Conservation (phyloP, 2,888 invertebrate species). For the Drosophila birchii region DNA sequence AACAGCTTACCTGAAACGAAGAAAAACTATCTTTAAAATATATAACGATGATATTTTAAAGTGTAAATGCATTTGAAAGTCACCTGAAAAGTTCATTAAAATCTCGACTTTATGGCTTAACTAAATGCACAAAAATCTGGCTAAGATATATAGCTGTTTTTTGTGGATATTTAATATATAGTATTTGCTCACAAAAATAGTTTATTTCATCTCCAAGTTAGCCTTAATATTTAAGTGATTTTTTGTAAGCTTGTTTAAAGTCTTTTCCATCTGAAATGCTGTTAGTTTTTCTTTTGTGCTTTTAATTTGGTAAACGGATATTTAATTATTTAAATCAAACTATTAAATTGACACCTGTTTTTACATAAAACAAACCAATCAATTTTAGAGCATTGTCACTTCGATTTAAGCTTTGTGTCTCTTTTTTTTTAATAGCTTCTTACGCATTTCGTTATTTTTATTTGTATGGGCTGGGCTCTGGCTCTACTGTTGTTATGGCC, state of each 20-base stretch:
- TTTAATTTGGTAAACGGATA: not conserved
- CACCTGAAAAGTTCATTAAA: not conserved
- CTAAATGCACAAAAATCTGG: not conserved
- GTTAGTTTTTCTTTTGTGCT: not conserved
- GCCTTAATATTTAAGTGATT: too few relatives aligned
- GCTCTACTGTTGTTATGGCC: slow-evolving; percentile 31
- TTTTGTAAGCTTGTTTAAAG: not conserved
- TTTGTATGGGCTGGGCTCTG: slow-evolving; percentile 19
- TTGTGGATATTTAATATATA: not conserved
- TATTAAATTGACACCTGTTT: slow-evolving; percentile 7
- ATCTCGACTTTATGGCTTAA: not conserved
- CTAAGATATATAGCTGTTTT: not conserved
- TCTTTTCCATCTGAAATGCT: slow-evolving; percentile 1
- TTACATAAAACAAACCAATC: not conserved
- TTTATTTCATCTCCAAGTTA: not conserved
- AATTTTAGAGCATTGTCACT: slow-evolving; percentile 23
- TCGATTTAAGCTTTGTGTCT: slow-evolving; percentile 11
- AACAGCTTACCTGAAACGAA: not conserved
- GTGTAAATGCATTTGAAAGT: not conserved
- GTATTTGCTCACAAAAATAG: not conserved
- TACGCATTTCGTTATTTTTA: slow-evolving; percentile 18
- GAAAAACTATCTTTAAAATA: not conserved
- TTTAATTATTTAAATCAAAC: slow-evolving; percentile 10
- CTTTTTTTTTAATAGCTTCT: not conserved
- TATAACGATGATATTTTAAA: not conserved